These are phyloP conservation scores for Sitta carolinensis DNA, from an alignment of 2,797 vertebrate species.

Conservation along the genomic window DNA sequence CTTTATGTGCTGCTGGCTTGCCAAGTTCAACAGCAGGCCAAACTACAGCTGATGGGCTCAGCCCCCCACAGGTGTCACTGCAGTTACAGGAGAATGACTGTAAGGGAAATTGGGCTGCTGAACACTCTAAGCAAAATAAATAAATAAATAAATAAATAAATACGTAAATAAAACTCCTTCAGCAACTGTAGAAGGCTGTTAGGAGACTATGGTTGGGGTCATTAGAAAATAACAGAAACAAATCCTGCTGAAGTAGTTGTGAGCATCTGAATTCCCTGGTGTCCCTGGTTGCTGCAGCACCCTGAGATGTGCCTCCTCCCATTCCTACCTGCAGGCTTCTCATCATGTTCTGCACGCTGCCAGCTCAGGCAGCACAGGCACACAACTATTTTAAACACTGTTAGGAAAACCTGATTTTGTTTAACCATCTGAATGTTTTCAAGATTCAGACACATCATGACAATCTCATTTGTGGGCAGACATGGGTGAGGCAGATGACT, in stretches of 20 bases:
- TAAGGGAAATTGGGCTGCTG: neutral
- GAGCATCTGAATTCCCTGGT: neutral
- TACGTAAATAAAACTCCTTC: neutral
- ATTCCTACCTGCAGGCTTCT: neutral
- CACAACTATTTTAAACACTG: neutral
- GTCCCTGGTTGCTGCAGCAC: neutral
- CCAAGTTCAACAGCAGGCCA: slow-evolving; percentile 25
- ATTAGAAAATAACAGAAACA: neutral
- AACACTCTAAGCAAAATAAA: neutral
- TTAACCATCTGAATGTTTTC: neutral
- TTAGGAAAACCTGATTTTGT: neutral
- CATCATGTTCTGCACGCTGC: neutral
- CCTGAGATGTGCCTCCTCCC: neutral
- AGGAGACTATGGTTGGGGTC: neutral
- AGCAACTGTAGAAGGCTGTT: neutral
- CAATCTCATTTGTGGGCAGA: accelerated
- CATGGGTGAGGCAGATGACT: neutral
- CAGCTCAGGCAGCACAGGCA: neutral
- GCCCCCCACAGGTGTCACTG: slow-evolving; percentile 20
- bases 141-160: neutral
- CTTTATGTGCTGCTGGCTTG: neutral
- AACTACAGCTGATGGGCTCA: slow-evolving; percentile 25
- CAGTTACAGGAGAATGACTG: neutral
- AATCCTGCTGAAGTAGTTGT: neutral
- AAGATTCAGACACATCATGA: neutral